phyloP scores from a whole-genome alignment of 1,140 invertebrate genomes.

The Caenorhabditis remanei region DNA sequence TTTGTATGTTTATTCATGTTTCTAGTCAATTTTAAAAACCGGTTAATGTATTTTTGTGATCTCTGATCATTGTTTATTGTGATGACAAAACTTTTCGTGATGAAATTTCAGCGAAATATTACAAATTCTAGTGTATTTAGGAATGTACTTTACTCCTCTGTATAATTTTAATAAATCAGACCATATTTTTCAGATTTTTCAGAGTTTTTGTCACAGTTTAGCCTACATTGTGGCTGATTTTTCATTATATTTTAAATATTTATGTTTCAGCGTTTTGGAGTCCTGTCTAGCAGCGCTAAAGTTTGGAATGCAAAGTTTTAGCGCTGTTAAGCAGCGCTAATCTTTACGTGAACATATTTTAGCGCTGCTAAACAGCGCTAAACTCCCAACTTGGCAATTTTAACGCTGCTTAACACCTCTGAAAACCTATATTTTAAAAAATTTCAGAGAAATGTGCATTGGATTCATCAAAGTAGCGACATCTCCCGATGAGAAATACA shows the following conservation, averaged over 20 bases:
- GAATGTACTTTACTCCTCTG: too few species aligned
- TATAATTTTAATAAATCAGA: too few species aligned
- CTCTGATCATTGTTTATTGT: too few species aligned
- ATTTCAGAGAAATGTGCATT: slow-evolving; percentile 36
- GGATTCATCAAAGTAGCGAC: slow-evolving; percentile 27
- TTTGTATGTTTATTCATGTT: background rate
- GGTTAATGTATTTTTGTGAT: too few species aligned
- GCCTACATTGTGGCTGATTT: background rate
- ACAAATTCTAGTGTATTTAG: too few species aligned
- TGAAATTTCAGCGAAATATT: too few species aligned
- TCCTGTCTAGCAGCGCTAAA: background rate
- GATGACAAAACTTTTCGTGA: too few species aligned
- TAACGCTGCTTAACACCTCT: background rate
- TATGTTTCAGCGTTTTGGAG: background rate
- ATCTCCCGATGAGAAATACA: slow-evolving; percentile 41
- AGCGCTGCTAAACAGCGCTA: background rate
- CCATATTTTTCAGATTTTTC: background rate
- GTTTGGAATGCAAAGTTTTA: background rate
- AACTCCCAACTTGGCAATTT: background rate
- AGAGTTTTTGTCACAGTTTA: background rate
- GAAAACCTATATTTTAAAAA: background rate
- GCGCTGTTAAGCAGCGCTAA: background rate
- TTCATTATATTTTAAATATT: background rate
- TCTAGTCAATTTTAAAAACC: background rate
- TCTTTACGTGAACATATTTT: background rate